Conservation (phyloP, 2,113 vertebrate genomes). For the Python bivittatus region DNA sequence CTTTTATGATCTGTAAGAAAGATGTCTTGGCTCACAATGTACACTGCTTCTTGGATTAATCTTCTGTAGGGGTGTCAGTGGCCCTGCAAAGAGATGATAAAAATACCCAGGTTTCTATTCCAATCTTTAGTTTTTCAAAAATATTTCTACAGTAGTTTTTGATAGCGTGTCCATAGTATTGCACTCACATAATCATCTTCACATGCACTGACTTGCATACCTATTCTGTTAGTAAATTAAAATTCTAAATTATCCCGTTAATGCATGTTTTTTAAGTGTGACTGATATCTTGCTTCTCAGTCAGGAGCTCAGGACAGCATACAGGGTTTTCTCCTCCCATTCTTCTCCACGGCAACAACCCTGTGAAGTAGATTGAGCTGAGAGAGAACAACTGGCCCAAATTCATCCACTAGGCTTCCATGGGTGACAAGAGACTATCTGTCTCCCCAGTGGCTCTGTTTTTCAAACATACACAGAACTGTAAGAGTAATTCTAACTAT, state of each 20-base stretch:
- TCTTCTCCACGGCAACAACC: background rate
- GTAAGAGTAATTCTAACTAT: background rate
- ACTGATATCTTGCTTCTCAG: background rate
- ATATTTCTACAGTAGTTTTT: background rate
- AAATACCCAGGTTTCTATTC: background rate
- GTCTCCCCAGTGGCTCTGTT: background rate
- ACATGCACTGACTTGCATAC: background rate
- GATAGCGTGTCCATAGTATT: background rate
- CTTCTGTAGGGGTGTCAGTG: background rate
- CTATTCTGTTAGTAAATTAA: background rate
- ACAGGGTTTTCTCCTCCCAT: background rate
- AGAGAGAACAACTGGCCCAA: background rate
- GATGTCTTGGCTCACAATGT: background rate
- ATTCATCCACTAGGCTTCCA: background rate
- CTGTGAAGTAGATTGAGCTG: background rate
- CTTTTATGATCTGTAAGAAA: background rate
- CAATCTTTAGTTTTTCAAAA: background rate
- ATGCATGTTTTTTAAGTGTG: background rate
- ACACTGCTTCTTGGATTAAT: background rate
- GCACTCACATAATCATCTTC: background rate
- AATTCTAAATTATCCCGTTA: background rate
- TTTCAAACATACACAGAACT: background rate
- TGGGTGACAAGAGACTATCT: background rate
- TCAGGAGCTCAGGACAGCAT: background rate
- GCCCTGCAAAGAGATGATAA: background rate